Evolutionary conservation across 2,888 invertebrate species (phyloP), one percentile per base, ranked within the genome.

Genomic region (Troides aeacus): DNA sequence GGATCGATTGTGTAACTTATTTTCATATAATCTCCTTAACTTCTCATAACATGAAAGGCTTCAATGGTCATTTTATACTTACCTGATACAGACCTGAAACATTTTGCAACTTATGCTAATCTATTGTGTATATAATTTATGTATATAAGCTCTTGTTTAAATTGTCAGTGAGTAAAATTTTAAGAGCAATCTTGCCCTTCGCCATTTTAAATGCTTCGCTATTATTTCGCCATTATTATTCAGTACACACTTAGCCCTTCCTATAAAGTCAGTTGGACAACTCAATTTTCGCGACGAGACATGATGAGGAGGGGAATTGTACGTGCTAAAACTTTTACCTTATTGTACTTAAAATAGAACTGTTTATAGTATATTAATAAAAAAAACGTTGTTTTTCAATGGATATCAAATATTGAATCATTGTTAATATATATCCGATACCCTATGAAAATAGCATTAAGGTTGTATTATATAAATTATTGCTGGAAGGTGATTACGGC

Each of bases 191-290:
- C 50, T 50, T 50, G 50, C 50, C 50, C 50, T 50, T 17, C 10
- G 50, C 50, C 5, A 39, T 50, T 17, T 73, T 70, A 71, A 72
- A 69, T 64, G 67, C 62, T 36, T 62, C 53, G 65, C 64, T 74
- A 71, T 72, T 72, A 73, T 70, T 72, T 56, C 65, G 30, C 57
- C n/a, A 73, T 78, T 77, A 73, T 70, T 65, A 78, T 76, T 76
- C 79, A 56, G 70, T 69, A 62, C 78, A 78, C 79, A 76, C 68
- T 68, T 73, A 68, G 70, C 70, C 75, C 77, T 78, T 79, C 79
- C 78, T 80, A 80, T 79, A 79, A 79, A 80, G 79, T 77, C 77
- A 76, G 79, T 79, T 76, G 76, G 74, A 77, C 76, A 79, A 78
- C 79, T 78, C 78, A 78, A 79, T 79, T 79, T 79, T 73, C 73